phyloP scores from a whole-genome alignment of 2,113 vertebrate species.

The Azemiops feae region DNA sequence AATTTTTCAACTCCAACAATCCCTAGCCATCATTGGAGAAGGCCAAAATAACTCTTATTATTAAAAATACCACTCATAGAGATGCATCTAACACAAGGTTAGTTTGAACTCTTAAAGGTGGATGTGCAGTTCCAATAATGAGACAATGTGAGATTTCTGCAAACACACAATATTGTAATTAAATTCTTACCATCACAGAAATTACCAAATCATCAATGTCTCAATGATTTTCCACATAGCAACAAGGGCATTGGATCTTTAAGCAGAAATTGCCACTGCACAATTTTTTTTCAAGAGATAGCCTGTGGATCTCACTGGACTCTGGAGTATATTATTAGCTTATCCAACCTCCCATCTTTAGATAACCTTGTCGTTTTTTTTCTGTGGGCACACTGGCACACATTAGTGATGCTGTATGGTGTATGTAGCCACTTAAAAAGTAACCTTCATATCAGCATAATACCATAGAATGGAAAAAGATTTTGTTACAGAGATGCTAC shows the following conservation, averaged over 20 bases:
- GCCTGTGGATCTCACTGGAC: background rate
- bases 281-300: background rate
- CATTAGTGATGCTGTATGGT: background rate
- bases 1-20: background rate
- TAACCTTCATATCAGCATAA: background rate
- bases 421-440: background rate
- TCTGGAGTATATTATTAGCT: background rate
- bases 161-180: background rate
- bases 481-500: background rate
- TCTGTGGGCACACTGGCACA: too few species aligned
- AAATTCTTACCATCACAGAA: background rate
- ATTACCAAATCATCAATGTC: background rate
- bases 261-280: background rate
- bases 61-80: background rate
- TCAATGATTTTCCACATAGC: background rate
- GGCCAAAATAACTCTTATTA: background rate
- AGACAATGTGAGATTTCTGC: background rate
- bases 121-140: background rate
- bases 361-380: too few species aligned
- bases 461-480: background rate
- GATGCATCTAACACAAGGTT: background rate
- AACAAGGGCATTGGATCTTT: background rate
- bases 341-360: background rate
- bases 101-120: background rate
- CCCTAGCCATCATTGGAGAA: background rate